Evolutionary conservation across 2,888 invertebrate species (phyloP).

Genomic region (Tachina fera): DNA sequence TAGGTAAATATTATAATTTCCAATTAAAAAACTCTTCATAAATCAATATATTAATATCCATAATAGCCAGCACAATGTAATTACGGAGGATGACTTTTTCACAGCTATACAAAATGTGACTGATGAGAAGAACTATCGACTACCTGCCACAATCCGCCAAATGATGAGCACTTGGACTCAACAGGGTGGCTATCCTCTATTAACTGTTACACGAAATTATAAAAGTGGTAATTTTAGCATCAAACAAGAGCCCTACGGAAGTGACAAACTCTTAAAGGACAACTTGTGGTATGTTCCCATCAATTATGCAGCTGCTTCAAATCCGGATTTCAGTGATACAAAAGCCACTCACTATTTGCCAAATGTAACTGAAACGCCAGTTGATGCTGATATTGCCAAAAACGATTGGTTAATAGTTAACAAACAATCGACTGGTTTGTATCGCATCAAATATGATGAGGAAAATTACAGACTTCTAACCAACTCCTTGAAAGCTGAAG

Average conservation of each 20-base stretch:
- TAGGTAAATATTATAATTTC: constrained; percentile 74
- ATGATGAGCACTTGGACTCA: constrained; percentile 14
- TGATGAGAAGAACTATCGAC: background rate
- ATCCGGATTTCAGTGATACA: constrained; percentile 78
- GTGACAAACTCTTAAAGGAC: too few species aligned
- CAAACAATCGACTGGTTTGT: too few species aligned
- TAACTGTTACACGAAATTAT: too few species aligned
- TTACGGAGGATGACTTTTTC: background rate
- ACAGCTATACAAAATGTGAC: background rate
- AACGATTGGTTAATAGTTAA: too few species aligned
- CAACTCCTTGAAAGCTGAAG: too few species aligned
- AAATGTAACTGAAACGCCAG: constrained; percentile 43
- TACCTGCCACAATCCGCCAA: background rate
- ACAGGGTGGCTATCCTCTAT: too few species aligned
- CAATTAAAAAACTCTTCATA: background rate
- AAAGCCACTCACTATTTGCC: constrained; percentile 76
- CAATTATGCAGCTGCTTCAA: constrained; percentile 77
- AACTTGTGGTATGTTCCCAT: constrained; percentile 79
- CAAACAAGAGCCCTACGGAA: too few species aligned
- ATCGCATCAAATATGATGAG: too few species aligned
- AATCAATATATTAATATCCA: background rate
- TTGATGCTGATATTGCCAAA: too few species aligned
- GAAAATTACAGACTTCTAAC: too few species aligned
- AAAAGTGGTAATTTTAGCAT: too few species aligned
- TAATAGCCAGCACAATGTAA: background rate